Evolutionary conservation across 2,113 vertebrate species (phyloP).

Genomic region (Ranitomeya imitator): DNA sequence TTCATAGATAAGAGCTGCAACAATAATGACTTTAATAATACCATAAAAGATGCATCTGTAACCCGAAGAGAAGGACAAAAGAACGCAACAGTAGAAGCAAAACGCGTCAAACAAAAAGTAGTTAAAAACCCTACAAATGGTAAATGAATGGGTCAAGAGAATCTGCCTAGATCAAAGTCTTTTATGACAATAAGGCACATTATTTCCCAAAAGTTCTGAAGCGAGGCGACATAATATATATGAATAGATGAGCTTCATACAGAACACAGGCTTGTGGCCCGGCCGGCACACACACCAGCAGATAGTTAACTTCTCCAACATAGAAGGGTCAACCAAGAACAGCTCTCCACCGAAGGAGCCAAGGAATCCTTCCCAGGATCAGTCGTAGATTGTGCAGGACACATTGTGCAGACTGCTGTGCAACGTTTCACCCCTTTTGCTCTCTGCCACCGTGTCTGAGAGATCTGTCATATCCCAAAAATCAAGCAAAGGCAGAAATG

Average conservation of each 20-base stretch:
- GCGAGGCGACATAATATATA: neutral
- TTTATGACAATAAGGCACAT: neutral
- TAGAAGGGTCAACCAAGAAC: conserved; percentile 21
- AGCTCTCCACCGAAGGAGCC: conserved; percentile 8
- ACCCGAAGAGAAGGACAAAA: neutral
- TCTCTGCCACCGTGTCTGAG: neutral
- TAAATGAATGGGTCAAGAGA: neutral
- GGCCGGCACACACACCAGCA: neutral
- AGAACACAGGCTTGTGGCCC: neutral
- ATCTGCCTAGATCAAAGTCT: neutral
- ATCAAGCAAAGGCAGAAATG: conserved; percentile 25
- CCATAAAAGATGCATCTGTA: neutral
- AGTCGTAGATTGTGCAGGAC: conserved; percentile 29
- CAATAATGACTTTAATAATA: conserved; percentile 33
- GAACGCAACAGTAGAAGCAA: neutral
- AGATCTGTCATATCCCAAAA: conserved; percentile 29
- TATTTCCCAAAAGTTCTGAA: neutral
- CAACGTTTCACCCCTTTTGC: conserved; percentile 34
- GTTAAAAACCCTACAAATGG: neutral
- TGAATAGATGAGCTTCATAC: neutral
- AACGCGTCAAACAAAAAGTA: neutral
- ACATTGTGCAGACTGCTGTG: conserved; percentile 45
- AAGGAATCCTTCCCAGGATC: neutral
- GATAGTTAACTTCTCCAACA: conserved; percentile 17
- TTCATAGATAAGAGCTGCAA: conserved; percentile 11